These are phyloP conservation scores for Lamellibrachia luymesi DNA, from an alignment of 1,140 invertebrate genomes.

Conservation along the genomic window DNA sequence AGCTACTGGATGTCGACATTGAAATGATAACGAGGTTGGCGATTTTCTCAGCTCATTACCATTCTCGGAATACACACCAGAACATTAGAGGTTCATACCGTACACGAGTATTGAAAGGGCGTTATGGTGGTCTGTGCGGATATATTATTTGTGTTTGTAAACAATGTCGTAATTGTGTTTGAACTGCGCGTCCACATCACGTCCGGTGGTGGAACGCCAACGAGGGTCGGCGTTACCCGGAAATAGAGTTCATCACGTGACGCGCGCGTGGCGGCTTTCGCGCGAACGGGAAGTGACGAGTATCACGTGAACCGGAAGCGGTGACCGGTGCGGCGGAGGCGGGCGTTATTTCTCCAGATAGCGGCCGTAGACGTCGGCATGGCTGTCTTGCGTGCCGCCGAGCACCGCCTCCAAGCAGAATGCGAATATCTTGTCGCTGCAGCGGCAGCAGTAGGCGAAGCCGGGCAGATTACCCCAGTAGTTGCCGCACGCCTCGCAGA, in stretches of 20 bases:
- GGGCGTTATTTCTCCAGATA: neutral
- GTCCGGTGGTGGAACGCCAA: neutral
- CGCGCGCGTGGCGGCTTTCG: neutral
- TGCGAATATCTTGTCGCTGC: slow-evolving; percentile 21
- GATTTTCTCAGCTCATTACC: neutral
- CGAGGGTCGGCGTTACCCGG: neutral
- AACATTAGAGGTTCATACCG: neutral
- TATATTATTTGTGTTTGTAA: neutral
- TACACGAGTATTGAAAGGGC: neutral
- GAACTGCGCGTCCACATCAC: neutral
- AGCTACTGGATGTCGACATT: neutral
- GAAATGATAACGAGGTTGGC: neutral
- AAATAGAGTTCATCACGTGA: neutral
- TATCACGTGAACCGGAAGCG: neutral
- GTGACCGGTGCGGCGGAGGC: neutral
- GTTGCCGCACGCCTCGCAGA: slow-evolving; percentile 25
- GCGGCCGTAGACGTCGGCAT: neutral
- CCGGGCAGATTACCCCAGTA: slow-evolving; percentile 25
- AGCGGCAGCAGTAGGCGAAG: slow-evolving; percentile 24
- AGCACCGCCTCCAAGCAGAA: slow-evolving; percentile 24
- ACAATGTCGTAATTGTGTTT: neutral
- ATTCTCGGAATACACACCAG: neutral
- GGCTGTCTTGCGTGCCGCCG: slow-evolving; percentile 9
- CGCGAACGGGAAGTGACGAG: neutral
- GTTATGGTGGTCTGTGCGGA: neutral